Evolutionary conservation across 2,113 vertebrate genomes (phyloP), one percentile per base, ranked within the genome.

Genomic region (Equus quagga): DNA sequence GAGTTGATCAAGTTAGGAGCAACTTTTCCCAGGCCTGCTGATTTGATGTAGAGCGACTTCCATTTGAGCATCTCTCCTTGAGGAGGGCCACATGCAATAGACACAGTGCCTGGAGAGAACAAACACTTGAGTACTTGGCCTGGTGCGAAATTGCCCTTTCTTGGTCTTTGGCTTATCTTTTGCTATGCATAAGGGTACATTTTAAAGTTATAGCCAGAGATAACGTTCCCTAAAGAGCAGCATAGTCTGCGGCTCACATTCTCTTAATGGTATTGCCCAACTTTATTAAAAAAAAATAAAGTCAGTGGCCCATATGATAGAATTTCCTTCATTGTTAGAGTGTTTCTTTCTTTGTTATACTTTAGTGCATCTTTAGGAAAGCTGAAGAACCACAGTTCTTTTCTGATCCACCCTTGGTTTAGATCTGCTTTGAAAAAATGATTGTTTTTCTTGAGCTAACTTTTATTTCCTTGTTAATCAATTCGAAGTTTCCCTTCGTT

Each of bases 401-500:
- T 81, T 96, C 79, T 9, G 8, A 86, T 93, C 86, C 44, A 69
- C 80, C 54, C 70, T 12, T 93, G 41, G 36, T 96, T 91, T 91
- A 98, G 94, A 97, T 96, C 81, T 89, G 80, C 0, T 87, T 88
- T 94, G 92, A 97, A 73, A 83, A 97, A 94, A 86, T 94, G 13
- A 87, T 98, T 96, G 96, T 76, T 97, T 98, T 97, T 86, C 95
- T 97, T 96, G 67, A 97, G 82, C 60, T 98, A 80, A 94, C 86
- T 98, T 98, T 98, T 94, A 97, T 96, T 98, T 95, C 41, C 36
- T 95, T 98, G 95, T 93, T 97, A 91, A 96, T 98, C 69, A 88
- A 49, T 70, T 72, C 96, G 91, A 97, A 89, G 70, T 97, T 97
- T 96, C n/a, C 56, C 46, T 96, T 98, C 41, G 21, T 84, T 97